Evolutionary conservation across 2,888 invertebrate genomes (phyloP).

Genomic region (Teleiodes luculella): DNA sequence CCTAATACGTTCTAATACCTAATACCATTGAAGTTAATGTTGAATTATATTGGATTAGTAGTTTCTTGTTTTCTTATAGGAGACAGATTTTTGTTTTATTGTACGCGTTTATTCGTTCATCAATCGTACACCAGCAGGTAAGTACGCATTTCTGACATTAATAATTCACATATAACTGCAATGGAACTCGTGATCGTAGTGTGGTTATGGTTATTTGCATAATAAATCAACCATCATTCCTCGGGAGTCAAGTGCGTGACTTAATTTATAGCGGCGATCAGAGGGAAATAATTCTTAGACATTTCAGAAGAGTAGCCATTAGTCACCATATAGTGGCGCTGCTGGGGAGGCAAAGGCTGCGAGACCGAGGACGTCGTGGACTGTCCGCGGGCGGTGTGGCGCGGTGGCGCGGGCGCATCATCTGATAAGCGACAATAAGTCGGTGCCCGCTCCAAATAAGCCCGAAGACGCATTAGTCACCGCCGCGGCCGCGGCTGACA

Average conservation of each 20-base stretch:
- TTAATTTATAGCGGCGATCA: constrained; percentile 67
- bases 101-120: background rate
- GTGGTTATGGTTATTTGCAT: constrained; percentile 52
- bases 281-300: constrained; percentile 61
- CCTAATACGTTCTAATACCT: no score
- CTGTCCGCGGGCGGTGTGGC: constrained; percentile 26
- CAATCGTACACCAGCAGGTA: background rate
- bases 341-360: constrained; percentile 31
- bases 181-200: constrained; percentile 51
- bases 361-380: constrained; percentile 22
- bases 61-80: no score
- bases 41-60: no score
- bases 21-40: no score
- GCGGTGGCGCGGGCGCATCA: constrained; percentile 46
- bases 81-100: no score
- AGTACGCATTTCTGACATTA: constrained; percentile 8
- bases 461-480: constrained; percentile 64
- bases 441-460: constrained; percentile 72
- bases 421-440: constrained; percentile 74
- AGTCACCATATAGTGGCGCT: constrained; percentile 50
- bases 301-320: constrained; percentile 59
- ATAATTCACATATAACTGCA: constrained; percentile 30
- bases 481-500: constrained; percentile 50
- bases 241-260: constrained; percentile 60
- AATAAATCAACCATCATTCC: constrained; percentile 58